These are phyloP conservation scores for Sus scrofa DNA, from an alignment of 2,113 vertebrate genomes.

Conservation along the genomic window T2T-Sscrofa CM000823.6:46697001-46697500, in stretches of 20 bases:
- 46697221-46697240: slow-evolving; percentile 42
- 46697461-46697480: neutral
- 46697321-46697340: neutral
- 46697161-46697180: slow-evolving; percentile 30
- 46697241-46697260: slow-evolving; percentile 40
- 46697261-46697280: slow-evolving; percentile 42
- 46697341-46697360: slow-evolving; percentile 32
- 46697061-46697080: neutral
- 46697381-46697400: slow-evolving; percentile 1
- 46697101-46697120: neutral
- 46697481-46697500: slow-evolving; percentile 39
- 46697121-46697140: neutral
- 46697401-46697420: slow-evolving; percentile 29
- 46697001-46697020: slow-evolving; percentile 28
- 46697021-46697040: neutral
- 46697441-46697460: slow-evolving; percentile 20
- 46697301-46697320: slow-evolving; percentile 49
- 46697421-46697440: slow-evolving; percentile 26
- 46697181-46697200: neutral
- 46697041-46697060: neutral
- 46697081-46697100: neutral
- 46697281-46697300: slow-evolving; percentile 42
- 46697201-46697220: slow-evolving; percentile 20
- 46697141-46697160: slow-evolving; percentile 40
- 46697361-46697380: neutral